Evolutionary conservation across 2,113 vertebrate genomes (phyloP).

Genomic region (Arizona elegans): DNA sequence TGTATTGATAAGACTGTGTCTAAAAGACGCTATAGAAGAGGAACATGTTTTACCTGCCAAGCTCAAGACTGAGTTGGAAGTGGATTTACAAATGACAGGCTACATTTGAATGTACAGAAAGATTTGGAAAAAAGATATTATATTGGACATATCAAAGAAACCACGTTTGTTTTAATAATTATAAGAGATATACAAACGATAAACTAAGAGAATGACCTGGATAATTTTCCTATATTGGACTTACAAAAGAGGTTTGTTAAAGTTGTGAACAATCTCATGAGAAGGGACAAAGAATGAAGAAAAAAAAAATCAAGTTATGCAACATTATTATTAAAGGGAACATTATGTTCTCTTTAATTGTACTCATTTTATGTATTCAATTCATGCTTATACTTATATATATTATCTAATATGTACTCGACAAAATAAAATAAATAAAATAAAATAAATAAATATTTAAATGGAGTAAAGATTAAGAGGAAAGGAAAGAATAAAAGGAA

Average conservation of each 20-base stretch:
- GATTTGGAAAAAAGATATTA: not conserved
- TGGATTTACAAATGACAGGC: not conserved
- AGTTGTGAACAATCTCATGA: not conserved
- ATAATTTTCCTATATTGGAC: not conserved
- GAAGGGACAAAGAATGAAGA: not conserved
- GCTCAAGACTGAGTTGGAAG: not conserved
- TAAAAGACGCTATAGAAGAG: not conserved
- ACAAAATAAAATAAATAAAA: too few relatives aligned
- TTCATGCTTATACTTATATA: too few relatives aligned
- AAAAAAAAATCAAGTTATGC: not conserved
- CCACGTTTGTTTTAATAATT: not conserved
- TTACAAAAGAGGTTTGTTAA: not conserved
- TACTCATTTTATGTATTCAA: too few relatives aligned
- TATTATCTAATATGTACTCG: too few relatives aligned
- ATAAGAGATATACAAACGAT: not conserved
- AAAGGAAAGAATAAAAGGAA: not conserved
- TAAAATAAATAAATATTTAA: not conserved
- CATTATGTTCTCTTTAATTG: too few relatives aligned
- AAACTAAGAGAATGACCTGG: not conserved
- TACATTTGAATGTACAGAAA: not conserved
- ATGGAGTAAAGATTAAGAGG: not conserved
- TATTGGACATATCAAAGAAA: not conserved
- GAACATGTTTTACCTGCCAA: not conserved
- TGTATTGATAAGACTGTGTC: not conserved
- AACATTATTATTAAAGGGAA: not conserved